phyloP scores from a whole-genome alignment of 2,888 invertebrate species.

The Scaptodrosophila latifasciaeformis region DNA sequence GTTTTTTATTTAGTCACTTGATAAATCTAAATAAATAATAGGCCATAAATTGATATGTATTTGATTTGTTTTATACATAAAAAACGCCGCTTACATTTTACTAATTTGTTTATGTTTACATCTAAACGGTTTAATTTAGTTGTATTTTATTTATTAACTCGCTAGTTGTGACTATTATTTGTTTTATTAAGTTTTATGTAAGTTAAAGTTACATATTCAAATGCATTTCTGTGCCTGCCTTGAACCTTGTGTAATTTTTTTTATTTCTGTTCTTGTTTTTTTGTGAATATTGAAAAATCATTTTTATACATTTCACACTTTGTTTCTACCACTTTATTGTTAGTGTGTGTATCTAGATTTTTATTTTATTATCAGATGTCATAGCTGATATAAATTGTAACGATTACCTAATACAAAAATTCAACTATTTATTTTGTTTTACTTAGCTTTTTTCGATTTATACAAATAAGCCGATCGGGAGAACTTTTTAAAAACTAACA shows the following conservation, averaged over 20 bases:
- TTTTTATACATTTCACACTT: slow-evolving; percentile 61
- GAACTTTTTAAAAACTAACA: slow-evolving; percentile 17
- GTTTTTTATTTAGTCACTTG: slow-evolving; percentile 31
- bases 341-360: slow-evolving; percentile 37
- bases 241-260: slow-evolving; percentile 35
- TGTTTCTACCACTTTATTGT: slow-evolving; percentile 39
- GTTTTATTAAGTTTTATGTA: slow-evolving; percentile 23
- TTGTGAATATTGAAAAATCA: slow-evolving; percentile 34
- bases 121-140: slow-evolving; percentile 6
- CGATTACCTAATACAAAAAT: slow-evolving; percentile 47
- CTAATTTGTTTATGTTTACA: slow-evolving; percentile 26
- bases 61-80: slow-evolving; percentile 73
- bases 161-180: slow-evolving; percentile 21
- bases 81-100: slow-evolving; percentile 57
- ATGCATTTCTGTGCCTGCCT: slow-evolving; percentile 53
- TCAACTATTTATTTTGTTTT: slow-evolving; percentile 35
- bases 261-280: slow-evolving; percentile 21
- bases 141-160: slow-evolving; percentile 18
- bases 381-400: slow-evolving; percentile 72
- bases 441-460: too few species aligned
- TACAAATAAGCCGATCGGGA: too few species aligned
- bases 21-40: slow-evolving; percentile 69
- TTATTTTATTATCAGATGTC: slow-evolving; percentile 74
- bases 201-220: slow-evolving; percentile 39
- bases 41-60: slow-evolving; percentile 75